A percentile compares a stretch with the other conserved stretches of the same genome.
These are phyloP conservation scores for Bradypus variegatus DNA, from an alignment of 2,797 vertebrate genomes.

Conservation along the genomic window DNA sequence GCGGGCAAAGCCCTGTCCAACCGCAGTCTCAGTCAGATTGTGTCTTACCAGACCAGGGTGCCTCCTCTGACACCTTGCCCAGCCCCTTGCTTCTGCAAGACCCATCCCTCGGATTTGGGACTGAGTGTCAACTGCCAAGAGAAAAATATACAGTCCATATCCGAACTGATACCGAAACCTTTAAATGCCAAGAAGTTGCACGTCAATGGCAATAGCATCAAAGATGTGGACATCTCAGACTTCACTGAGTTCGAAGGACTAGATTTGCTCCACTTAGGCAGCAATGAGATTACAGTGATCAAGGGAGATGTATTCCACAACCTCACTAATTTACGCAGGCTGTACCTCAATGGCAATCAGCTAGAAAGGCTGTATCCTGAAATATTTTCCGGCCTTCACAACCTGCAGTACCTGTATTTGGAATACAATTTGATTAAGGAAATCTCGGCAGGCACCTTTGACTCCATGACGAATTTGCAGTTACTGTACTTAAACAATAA, in stretches of 20 bases:
- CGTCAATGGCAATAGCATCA: conserved; percentile 93
- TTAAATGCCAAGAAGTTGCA: conserved; percentile 95
- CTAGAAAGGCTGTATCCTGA: conserved; percentile 93
- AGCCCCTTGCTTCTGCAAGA: conserved; percentile 91
- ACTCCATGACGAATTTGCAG: conserved; percentile 95
- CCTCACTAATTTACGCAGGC: conserved; percentile 92
- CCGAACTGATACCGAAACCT: conserved; percentile 88
- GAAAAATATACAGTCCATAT: conserved; percentile 88
- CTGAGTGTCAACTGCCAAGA: conserved; percentile 97
- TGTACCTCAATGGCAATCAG: conserved; percentile 97
- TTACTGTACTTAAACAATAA: conserved; percentile 98
- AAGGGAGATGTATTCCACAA: conserved; percentile 93
- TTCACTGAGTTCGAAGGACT: conserved; percentile 93
- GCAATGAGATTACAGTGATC: conserved; percentile 89
- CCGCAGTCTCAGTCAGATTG: conserved; percentile 88
- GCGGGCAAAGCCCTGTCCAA: conserved; percentile 86
- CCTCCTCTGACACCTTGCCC: conserved; percentile 89
- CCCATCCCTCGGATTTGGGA: conserved; percentile 94
- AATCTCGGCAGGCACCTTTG: conserved; percentile 93
- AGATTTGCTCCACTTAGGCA: conserved; percentile 95
- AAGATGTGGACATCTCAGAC: conserved; percentile 84
- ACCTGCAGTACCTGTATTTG: conserved; percentile 97
- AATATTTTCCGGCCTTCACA: conserved; percentile 94
- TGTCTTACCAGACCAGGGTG: conserved; percentile 90
- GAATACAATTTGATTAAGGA: conserved; percentile 99